Evolutionary conservation across 2,797 vertebrate species (phyloP).

Genomic region (Bovichtus variegatus): DNA sequence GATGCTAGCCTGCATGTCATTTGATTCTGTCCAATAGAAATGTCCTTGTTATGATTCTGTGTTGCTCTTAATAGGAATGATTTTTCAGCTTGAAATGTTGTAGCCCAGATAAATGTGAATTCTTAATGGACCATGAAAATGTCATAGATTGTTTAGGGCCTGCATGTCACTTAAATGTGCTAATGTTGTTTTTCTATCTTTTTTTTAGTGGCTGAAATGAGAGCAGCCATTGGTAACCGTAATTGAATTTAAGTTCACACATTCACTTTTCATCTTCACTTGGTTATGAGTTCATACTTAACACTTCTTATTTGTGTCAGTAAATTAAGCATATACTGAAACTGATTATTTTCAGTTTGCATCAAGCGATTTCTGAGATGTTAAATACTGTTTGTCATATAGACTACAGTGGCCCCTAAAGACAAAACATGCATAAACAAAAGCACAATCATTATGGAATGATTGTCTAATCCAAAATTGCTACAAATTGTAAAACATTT

Average conservation of each 20-base stretch:
- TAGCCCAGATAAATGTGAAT: conserved; percentile 62
- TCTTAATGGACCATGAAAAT: conserved; percentile 50
- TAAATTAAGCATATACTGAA: background rate
- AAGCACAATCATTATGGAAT: background rate
- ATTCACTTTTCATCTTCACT: background rate
- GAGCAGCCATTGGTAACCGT: conserved; percentile 1
- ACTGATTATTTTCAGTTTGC: background rate
- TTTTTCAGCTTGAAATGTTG: conserved; percentile 50
- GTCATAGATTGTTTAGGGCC: conserved; percentile 59
- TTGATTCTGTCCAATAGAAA: conserved; percentile 39
- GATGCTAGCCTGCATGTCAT: conserved; percentile 53
- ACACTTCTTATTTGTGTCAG: background rate
- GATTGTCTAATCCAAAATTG: background rate
- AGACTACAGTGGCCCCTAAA: background rate
- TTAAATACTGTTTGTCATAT: background rate
- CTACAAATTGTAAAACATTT: background rate
- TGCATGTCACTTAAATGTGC: conserved; percentile 61
- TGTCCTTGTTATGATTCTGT: conserved; percentile 40
- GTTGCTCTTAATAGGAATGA: conserved; percentile 47
- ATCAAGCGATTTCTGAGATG: background rate
- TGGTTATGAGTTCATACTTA: background rate
- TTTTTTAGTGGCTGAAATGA: background rate
- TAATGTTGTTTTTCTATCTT: background rate
- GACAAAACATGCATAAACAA: background rate
- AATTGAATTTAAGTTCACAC: background rate